A percentile compares a stretch with the other conserved stretches of the same genome.
Evolutionary conservation across 2,797 vertebrate species (phyloP).

Genomic region (Poeciliopsis turneri): DNA sequence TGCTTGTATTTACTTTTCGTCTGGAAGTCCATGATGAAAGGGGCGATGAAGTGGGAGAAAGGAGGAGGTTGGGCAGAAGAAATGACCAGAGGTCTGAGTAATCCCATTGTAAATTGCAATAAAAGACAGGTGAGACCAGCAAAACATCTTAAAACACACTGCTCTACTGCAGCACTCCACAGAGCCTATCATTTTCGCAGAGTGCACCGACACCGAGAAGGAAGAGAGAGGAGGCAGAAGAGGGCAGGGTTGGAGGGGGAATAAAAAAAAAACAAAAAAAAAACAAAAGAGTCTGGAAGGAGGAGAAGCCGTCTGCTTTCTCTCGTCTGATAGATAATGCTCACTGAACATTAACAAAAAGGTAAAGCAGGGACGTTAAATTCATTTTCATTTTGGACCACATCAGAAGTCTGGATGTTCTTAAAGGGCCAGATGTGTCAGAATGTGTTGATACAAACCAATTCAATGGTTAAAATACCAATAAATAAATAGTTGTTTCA

Average conservation of each 20-base stretch:
- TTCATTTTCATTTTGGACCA: no score
- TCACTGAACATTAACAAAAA: not conserved
- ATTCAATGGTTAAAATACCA: no score
- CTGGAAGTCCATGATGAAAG: slow-evolving; percentile 25
- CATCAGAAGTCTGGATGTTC: no score
- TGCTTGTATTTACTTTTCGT: slow-evolving; percentile 5
- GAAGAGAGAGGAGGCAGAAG: slow-evolving; percentile 28
- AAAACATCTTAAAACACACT: slow-evolving; percentile 37
- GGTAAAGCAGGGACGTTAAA: not conserved
- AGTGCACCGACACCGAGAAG: slow-evolving; percentile 38
- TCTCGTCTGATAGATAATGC: not conserved
- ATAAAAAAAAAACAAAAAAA: slow-evolving; percentile 1
- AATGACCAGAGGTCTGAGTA: slow-evolving; percentile 58
- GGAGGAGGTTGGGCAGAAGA: slow-evolving; percentile 15
- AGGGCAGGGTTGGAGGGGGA: slow-evolving; percentile 20
- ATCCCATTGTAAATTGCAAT: slow-evolving; percentile 59
- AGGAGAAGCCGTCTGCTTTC: not conserved
- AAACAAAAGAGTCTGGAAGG: not conserved
- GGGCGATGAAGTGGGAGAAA: slow-evolving; percentile 13
- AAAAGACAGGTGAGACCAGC: slow-evolving; percentile 49
- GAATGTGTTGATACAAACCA: no score
- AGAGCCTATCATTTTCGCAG: slow-evolving; percentile 55
- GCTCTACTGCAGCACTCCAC: slow-evolving; percentile 54
- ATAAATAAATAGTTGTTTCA: no score
- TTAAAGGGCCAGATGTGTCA: no score